Conservation (phyloP, 2,797 vertebrate genomes). For the Danio jaintianensis region DNA sequence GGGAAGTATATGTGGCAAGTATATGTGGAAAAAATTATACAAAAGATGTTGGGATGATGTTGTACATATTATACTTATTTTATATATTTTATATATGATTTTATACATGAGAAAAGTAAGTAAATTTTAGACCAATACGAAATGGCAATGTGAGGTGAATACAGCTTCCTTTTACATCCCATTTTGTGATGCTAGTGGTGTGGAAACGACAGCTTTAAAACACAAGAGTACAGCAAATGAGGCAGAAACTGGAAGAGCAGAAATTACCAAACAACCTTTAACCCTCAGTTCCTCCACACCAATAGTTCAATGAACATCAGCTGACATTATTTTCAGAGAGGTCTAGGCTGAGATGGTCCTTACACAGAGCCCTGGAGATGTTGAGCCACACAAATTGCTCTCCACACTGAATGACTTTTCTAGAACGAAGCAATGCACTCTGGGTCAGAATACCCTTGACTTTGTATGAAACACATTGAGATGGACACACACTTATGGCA, state of each 20-base stretch:
- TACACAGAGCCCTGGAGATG: slow-evolving; percentile 41
- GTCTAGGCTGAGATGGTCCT: slow-evolving; percentile 53
- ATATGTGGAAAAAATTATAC: too few relatives aligned
- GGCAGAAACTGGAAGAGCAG: not conserved
- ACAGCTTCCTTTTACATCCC: not conserved
- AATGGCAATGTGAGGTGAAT: too few relatives aligned
- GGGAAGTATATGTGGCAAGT: too few relatives aligned
- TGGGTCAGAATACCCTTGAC: slow-evolving; percentile 18
- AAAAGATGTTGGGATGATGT: too few relatives aligned
- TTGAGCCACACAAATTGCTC: slow-evolving; percentile 43
- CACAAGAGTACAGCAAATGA: not conserved
- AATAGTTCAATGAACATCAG: slow-evolving; percentile 65
- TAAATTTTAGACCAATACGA: too few relatives aligned
- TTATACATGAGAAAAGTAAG: too few relatives aligned
- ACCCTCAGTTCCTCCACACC: not conserved
- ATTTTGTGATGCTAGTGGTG: not conserved
- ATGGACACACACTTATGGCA: not conserved
- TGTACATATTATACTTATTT: too few relatives aligned
- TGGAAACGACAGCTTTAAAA: slow-evolving; percentile 42
- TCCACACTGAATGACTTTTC: slow-evolving; percentile 40
- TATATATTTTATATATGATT: too few relatives aligned
- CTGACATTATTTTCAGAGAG: slow-evolving; percentile 28
- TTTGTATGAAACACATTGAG: not conserved
- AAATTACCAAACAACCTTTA: slow-evolving; percentile 17
- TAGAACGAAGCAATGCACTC: slow-evolving; percentile 44